phyloP scores from a whole-genome alignment of 2,797 vertebrate species.

The Hirundo rustica region DNA sequence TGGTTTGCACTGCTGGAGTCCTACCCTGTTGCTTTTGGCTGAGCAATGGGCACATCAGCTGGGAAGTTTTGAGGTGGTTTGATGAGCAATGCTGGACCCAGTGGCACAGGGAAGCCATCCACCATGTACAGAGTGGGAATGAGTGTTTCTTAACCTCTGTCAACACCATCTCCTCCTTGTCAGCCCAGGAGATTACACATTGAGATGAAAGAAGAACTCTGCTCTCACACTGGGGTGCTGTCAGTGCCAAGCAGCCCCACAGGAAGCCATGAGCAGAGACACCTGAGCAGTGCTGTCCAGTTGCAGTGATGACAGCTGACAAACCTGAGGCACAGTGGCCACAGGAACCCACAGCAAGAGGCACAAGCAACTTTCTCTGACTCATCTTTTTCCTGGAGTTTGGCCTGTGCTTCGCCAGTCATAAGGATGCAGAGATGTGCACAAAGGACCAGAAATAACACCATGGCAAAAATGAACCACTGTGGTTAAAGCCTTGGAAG shows the following conservation, averaged over 20 bases:
- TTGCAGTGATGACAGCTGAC: not conserved
- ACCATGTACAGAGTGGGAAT: not conserved
- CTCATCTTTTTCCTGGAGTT: not conserved
- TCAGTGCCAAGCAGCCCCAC: not conserved
- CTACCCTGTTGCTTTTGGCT: accelerated
- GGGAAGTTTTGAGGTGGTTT: not conserved
- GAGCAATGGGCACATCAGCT: not conserved
- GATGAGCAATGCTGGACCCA: accelerated
- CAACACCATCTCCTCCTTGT: accelerated
- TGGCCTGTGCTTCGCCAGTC: not conserved
- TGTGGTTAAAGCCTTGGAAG: not conserved
- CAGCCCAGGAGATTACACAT: not conserved
- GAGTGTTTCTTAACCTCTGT: not conserved
- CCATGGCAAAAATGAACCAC: not conserved
- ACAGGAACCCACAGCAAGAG: accelerated
- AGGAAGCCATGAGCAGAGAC: not conserved
- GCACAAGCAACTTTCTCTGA: not conserved
- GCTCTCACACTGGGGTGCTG: not conserved
- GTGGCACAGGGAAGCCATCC: not conserved
- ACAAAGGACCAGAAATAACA: not conserved
- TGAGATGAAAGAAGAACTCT: not conserved
- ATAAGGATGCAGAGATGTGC: not conserved
- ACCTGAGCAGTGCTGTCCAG: not conserved
- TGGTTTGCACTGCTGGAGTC: not conserved
- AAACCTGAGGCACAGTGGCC: not conserved